Evolutionary conservation across 2,888 invertebrate genomes (phyloP).

Genomic region (Plusia festucae): DNA sequence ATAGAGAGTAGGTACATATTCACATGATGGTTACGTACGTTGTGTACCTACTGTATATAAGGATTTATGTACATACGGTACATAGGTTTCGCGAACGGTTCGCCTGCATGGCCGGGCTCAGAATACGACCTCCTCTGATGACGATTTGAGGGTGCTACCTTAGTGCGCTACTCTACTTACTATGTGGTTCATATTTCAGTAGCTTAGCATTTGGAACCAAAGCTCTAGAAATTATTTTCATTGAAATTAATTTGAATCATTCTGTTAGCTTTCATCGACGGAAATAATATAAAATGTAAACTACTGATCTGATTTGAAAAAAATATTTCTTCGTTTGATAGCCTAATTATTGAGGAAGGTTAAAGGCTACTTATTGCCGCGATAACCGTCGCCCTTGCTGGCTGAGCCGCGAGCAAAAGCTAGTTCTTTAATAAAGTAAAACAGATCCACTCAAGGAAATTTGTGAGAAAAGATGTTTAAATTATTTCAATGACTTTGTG

Average conservation of each 20-base stretch:
- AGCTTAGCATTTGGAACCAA: background rate
- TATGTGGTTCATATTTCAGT: slow-evolving; percentile 20
- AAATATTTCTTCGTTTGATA: too few relatives aligned
- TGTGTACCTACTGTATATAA: slow-evolving; percentile 44
- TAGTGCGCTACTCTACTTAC: slow-evolving; percentile 46
- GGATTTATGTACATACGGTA: slow-evolving; percentile 58
- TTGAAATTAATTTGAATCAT: background rate
- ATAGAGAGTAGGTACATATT: slow-evolving; percentile 47
- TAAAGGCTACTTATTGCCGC: too few relatives aligned
- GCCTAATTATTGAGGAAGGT: too few relatives aligned
- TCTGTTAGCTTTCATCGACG: too few relatives aligned
- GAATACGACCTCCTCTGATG: slow-evolving; percentile 81
- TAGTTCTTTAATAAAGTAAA: too few relatives aligned
- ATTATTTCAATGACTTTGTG: too few relatives aligned
- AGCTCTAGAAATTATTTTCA: background rate
- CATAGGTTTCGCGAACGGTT: slow-evolving; percentile 74
- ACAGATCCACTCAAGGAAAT: too few relatives aligned
- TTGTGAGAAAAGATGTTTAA: too few relatives aligned
- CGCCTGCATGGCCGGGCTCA: slow-evolving; percentile 78
- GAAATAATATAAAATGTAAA: too few relatives aligned
- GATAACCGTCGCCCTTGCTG: too few relatives aligned
- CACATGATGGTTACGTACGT: slow-evolving; percentile 42
- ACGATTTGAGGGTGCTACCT: slow-evolving; percentile 67
- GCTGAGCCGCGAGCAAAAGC: too few relatives aligned
- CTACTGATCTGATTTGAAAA: too few relatives aligned